phyloP scores from a whole-genome alignment of 2,888 invertebrate genomes.

The Lobophora halterata region DNA sequence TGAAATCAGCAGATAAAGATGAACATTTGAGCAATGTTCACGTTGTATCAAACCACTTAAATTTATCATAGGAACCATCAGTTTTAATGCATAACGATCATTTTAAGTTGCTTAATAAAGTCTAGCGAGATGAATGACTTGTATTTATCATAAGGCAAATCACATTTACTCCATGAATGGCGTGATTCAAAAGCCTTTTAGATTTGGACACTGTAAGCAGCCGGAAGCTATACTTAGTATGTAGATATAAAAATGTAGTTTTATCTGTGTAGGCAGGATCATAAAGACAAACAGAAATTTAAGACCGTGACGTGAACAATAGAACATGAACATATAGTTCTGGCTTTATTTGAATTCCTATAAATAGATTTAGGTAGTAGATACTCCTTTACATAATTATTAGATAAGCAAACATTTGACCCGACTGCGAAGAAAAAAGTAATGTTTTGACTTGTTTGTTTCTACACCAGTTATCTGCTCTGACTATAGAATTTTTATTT shows the following conservation, averaged over 20 bases:
- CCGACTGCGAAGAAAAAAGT: no score
- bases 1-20: constrained; percentile 6
- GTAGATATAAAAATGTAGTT: constrained; percentile 4
- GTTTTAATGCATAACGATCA: constrained; percentile 5
- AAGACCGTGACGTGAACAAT: neutral
- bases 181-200: constrained; percentile 14
- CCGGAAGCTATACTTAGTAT: neutral
- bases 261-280: no score
- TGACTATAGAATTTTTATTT: no score
- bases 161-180: constrained; percentile 8
- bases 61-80: constrained; percentile 17
- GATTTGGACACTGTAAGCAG: constrained; percentile 2
- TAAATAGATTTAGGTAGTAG: neutral
- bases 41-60: constrained; percentile 17
- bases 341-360: neutral
- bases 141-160: no score
- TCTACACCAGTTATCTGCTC: no score
- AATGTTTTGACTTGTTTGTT: no score
- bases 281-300: neutral
- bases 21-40: constrained; percentile 4
- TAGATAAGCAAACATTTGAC: no score
- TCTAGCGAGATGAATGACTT: neutral
- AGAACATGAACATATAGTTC: neutral
- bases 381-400: no score
- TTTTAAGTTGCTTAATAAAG: constrained; percentile 11